Conservation (phyloP, 2,888 invertebrate species). For the Ligdia adustata region DNA sequence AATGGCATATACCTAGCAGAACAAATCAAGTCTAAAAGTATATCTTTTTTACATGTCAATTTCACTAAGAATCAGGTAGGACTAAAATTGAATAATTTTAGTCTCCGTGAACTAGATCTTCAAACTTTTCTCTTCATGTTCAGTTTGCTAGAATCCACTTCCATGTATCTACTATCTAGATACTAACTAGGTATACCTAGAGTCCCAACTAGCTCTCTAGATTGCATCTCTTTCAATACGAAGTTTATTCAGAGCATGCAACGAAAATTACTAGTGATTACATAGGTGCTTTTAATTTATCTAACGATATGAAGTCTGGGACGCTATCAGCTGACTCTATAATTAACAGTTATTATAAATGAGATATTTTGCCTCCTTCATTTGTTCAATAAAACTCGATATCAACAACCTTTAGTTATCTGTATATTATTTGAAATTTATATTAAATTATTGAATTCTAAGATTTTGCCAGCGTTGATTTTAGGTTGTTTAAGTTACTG, state of each 20-base stretch:
- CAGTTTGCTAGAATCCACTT: constrained; percentile 17
- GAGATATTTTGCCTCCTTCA: constrained; percentile 11
- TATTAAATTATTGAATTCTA: constrained; percentile 30
- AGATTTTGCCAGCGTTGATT: too few species aligned
- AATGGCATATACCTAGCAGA: too few species aligned
- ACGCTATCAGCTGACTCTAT: constrained; percentile 7
- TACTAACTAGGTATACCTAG: too few species aligned
- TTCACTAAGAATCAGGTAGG: constrained; percentile 25
- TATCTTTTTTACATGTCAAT: constrained; percentile 13
- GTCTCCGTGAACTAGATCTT: constrained; percentile 24
- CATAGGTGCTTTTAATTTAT: constrained; percentile 20
- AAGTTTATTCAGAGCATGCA: constrained; percentile 22
- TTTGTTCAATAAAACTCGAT: constrained; percentile 8
- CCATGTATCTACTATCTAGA: not conserved
- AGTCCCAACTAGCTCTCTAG: not conserved
- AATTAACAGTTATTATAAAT: too few species aligned
- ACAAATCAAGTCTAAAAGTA: not conserved
- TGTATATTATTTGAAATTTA: too few species aligned
- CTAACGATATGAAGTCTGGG: constrained; percentile 5
- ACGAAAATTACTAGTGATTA: constrained; percentile 9
- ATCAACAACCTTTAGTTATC: not conserved
- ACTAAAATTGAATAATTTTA: constrained; percentile 31
- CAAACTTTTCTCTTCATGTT: constrained; percentile 24
- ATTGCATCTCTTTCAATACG: constrained; percentile 16
- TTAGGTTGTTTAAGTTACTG: too few species aligned